These are phyloP conservation scores for Tichodroma muraria DNA, from an alignment of 2,113 vertebrate genomes.

Conservation along the genomic window DNA sequence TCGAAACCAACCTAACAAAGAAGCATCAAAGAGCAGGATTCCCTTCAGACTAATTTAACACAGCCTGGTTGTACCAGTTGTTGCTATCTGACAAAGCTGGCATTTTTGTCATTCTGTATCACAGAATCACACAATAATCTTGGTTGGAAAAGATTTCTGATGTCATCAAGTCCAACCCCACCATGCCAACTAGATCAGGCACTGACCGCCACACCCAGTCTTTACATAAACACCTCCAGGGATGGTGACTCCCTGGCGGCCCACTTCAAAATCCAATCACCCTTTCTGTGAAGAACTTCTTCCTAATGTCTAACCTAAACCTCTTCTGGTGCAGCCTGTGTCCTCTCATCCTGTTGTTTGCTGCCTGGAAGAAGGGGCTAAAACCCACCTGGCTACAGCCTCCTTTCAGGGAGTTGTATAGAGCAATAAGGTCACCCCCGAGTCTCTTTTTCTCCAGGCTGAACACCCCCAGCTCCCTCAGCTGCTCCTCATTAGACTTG, in stretches of 20 bases:
- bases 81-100: neutral
- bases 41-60: neutral
- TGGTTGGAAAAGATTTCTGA: neutral
- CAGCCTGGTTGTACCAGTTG: neutral
- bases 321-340: neutral
- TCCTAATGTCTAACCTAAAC: neutral
- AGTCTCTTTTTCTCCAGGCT: neutral
- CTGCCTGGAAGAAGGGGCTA: neutral
- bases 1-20: neutral
- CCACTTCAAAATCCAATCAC: neutral
- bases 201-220: neutral
- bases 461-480: neutral
- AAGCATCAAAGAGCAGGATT: neutral
- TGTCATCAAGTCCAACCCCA: neutral
- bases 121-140: neutral
- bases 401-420: neutral
- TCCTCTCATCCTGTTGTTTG: neutral
- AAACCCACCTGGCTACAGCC: accelerated
- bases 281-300: neutral
- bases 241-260: accelerated
- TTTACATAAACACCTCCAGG: neutral
- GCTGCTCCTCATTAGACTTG: accelerated
- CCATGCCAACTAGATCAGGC: neutral
- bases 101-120: no score
- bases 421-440: no score